phyloP scores from a whole-genome alignment of 2,113 vertebrate genomes.

The Calyptomena viridis region DNA sequence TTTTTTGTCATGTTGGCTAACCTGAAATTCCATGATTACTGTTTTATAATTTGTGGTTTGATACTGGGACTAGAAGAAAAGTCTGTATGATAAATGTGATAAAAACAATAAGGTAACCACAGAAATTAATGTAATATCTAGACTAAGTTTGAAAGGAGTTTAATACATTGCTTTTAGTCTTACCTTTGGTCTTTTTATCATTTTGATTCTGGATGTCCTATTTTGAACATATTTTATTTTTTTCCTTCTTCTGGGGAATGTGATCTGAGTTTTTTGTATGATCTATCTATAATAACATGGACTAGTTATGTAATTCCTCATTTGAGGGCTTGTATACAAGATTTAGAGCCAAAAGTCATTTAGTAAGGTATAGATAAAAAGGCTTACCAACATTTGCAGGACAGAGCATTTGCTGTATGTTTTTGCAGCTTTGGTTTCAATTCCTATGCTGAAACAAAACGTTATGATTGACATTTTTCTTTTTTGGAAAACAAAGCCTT shows the following conservation, averaged over 20 bases:
- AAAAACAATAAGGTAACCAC: neutral
- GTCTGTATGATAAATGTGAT: neutral
- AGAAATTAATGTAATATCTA: neutral
- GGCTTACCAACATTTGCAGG: rapidly evolving
- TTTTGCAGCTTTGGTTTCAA: neutral
- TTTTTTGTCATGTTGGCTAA: neutral
- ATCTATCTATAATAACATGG: neutral
- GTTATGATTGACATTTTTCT: neutral
- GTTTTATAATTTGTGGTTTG: neutral
- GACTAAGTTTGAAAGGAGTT: neutral
- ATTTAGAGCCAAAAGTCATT: neutral
- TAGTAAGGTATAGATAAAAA: neutral
- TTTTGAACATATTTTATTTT: neutral
- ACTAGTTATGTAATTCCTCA: neutral
- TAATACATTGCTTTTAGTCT: neutral
- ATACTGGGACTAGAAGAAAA: neutral
- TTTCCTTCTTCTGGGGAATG: neutral
- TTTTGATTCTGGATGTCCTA: neutral
- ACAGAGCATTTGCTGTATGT: neutral
- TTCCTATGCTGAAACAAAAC: neutral
- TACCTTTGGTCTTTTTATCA: neutral
- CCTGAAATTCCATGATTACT: neutral
- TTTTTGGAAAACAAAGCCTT: neutral
- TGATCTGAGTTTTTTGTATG: neutral
- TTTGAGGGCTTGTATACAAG: neutral